Evolutionary conservation across 2,113 vertebrate genomes (phyloP).

Genomic region (Leiothrix lutea): DNA sequence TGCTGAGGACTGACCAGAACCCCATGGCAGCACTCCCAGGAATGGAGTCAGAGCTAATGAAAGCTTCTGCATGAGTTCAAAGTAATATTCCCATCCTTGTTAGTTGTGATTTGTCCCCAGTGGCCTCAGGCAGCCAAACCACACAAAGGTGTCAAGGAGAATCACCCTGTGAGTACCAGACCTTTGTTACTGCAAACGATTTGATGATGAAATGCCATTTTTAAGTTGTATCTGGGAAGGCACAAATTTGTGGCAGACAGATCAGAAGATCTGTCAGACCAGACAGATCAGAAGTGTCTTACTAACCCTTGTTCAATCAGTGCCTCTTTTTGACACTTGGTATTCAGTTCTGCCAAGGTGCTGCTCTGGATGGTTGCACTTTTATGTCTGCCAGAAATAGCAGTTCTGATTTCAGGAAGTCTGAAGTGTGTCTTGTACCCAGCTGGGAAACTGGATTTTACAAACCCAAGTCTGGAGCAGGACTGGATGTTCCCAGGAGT

Average conservation of each 20-base stretch:
- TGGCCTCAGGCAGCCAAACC: not conserved
- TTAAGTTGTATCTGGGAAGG: not conserved
- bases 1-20: not conserved
- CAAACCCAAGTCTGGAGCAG: not conserved
- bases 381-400: not conserved
- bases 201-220: not conserved
- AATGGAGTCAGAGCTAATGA: too few species aligned
- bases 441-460: not conserved
- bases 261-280: not conserved
- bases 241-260: not conserved
- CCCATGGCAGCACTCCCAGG: not conserved
- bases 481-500: not conserved
- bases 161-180: not conserved
- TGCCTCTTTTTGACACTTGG: not conserved
- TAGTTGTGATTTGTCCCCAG: not conserved
- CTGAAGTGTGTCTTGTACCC: not conserved
- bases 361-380: not conserved
- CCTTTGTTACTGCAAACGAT: not conserved
- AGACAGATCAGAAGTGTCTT: not conserved
- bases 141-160: not conserved
- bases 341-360: rapidly evolving
- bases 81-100: not conserved
- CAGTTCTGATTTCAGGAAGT: not conserved
- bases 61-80: not conserved
- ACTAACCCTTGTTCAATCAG: not conserved